phyloP scores from a whole-genome alignment of 2,797 vertebrate genomes.

The Atherinosoma microstoma region DNA sequence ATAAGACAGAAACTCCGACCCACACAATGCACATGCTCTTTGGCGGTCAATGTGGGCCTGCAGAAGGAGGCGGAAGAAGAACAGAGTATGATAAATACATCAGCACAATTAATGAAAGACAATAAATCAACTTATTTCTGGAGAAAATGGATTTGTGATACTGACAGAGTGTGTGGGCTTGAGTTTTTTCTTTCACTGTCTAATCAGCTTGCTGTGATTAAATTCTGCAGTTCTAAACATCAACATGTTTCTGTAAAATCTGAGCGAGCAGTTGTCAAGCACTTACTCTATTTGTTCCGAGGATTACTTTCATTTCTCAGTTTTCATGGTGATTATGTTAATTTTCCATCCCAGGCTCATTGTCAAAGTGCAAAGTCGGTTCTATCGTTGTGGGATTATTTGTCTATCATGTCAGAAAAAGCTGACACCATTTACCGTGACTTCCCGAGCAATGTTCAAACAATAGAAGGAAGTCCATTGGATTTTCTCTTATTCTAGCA shows the following conservation, averaged over 20 bases:
- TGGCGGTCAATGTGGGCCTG: slow-evolving; percentile 57
- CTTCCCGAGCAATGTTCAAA: slow-evolving; percentile 65
- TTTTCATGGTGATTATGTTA: slow-evolving; percentile 32
- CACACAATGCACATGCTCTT: slow-evolving; percentile 71
- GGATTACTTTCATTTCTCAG: slow-evolving; percentile 33
- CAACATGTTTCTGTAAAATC: slow-evolving; percentile 23
- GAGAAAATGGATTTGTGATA: slow-evolving; percentile 55
- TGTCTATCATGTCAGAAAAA: slow-evolving; percentile 51
- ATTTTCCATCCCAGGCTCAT: slow-evolving; percentile 23
- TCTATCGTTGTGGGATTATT: slow-evolving; percentile 45
- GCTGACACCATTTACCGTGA: slow-evolving; percentile 64
- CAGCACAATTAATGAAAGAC: slow-evolving; percentile 44
- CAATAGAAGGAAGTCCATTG: slow-evolving; percentile 76
- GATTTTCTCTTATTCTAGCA: slow-evolving; percentile 68
- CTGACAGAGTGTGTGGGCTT: slow-evolving; percentile 30
- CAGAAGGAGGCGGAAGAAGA: slow-evolving; percentile 54
- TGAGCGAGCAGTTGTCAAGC: slow-evolving; percentile 40
- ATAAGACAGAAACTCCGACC: slow-evolving; percentile 69
- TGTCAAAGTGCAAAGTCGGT: slow-evolving; percentile 44
- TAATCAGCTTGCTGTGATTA: slow-evolving; percentile 51
- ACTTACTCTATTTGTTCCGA: slow-evolving; percentile 8
- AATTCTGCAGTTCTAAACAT: slow-evolving; percentile 25
- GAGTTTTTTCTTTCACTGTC: slow-evolving; percentile 20
- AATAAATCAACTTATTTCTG: slow-evolving; percentile 51
- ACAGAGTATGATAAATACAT: slow-evolving; percentile 38